Conservation (phyloP, 1,140 invertebrate genomes). For the Papilio helenus region DNA sequence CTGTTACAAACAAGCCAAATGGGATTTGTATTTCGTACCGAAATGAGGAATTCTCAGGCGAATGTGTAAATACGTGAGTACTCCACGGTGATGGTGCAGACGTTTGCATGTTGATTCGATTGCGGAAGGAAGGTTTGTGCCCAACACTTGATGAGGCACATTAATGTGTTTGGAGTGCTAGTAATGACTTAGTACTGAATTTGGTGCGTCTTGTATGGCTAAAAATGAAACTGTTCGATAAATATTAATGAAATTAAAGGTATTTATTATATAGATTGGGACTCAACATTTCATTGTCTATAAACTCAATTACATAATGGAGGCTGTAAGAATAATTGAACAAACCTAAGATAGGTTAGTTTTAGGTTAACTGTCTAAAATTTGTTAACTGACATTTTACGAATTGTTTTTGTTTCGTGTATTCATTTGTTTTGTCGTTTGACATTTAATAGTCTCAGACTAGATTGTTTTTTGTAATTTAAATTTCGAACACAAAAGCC, state of each 20-base stretch:
- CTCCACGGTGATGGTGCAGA: conserved; percentile 12
- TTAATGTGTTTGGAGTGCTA: neutral
- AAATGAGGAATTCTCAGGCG: conserved; percentile 16
- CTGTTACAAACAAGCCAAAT: conserved; percentile 23
- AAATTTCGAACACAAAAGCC: conserved; percentile 52
- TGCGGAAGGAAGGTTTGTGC: neutral
- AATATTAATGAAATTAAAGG: neutral
- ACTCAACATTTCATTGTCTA: too few species aligned
- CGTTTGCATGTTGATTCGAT: conserved; percentile 15
- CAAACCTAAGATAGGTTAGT: too few species aligned
- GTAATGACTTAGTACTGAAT: neutral
- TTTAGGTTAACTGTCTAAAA: too few species aligned
- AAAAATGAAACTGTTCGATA: neutral
- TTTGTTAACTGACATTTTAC: neutral
- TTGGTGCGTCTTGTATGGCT: neutral
- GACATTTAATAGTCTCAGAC: conserved; percentile 34
- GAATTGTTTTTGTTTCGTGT: conserved; percentile 12
- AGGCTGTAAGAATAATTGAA: too few species aligned
- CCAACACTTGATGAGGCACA: neutral
- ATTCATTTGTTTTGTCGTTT: conserved; percentile 36
- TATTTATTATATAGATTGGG: too few species aligned
- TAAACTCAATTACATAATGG: too few species aligned
- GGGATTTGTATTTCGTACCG: conserved; percentile 12
- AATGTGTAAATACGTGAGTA: conserved; percentile 12
- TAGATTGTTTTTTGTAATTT: conserved; percentile 49